Evolutionary conservation across 2,113 vertebrate species (phyloP), one percentile per base, ranked within the genome.

Genomic region (Scopus umbretta): DNA sequence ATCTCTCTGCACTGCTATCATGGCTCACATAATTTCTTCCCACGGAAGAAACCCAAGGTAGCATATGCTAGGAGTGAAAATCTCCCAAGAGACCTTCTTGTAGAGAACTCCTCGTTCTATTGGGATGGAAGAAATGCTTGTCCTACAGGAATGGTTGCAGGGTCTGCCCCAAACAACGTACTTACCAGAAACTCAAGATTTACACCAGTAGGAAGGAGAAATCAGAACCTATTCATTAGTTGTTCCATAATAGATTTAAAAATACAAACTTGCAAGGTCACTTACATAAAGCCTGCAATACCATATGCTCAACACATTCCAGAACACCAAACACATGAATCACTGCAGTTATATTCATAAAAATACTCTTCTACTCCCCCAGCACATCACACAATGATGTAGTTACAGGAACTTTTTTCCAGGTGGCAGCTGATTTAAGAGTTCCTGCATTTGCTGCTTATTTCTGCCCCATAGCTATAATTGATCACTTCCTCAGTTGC

Each of bases 311-410:
- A 94, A 95, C 96, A 97, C 97, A 97, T 95, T 96, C 81, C 87
- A 96, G 94, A 97, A 97, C 94, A 96, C 91, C 91, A 97, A 97
- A 97, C 91, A 96, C 89, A 97, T 96, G 96, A 97, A 97, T 96
- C 97, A 97, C 95, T 94, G 94, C 92, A 95, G 87, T 90, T 97
- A 94, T 95, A 97, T 96, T 97, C 96, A 95, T 95, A 97, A 95
- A 97, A 97, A 97, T 96, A 97, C 67, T 92, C 80, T 85, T 92
- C 36, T 90, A 96, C 95, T 96, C 96, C 95, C 87, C 92, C 95
- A 95, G 47, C 94, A 96, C 97, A 95, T 91, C 93, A 94, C 91
- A 95, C 58, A 96, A 62, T 16, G 16, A 87, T 91, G 90, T 22
- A 96, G 93, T 58, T 93, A 73, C 16, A 96, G 71, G 78, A 90